phyloP scores from a whole-genome alignment of 2,888 invertebrate species.

The Choreutis nemorana region DNA sequence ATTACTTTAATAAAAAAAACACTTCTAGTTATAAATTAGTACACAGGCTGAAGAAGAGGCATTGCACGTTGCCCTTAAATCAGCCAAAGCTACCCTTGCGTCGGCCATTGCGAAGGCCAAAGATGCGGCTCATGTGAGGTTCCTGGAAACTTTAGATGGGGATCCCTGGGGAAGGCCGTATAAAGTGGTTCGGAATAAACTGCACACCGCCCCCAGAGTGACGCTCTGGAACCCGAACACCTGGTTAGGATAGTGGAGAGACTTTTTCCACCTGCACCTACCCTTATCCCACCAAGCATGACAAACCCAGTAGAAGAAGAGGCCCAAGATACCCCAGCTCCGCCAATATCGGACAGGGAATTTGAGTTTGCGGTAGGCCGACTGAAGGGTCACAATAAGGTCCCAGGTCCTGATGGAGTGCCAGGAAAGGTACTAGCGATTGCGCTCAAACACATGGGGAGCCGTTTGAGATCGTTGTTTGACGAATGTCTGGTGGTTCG shows the following conservation, averaged over 20 bases:
- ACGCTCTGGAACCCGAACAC: background rate
- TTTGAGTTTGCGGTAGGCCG: background rate
- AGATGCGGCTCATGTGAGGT: background rate
- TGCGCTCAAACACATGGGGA: background rate
- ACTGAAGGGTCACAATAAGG: background rate
- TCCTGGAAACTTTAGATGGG: constrained; percentile 2
- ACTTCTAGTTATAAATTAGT: too few relatives aligned
- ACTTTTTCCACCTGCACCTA: background rate
- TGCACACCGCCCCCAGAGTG: too few relatives aligned
- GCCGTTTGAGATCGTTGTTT: background rate
- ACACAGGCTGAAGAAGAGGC: too few relatives aligned
- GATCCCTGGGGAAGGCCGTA: constrained; percentile 12
- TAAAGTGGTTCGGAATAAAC: constrained; percentile 7
- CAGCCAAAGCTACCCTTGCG: too few relatives aligned
- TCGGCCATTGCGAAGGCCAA: constrained; percentile 3
- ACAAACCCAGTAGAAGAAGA: too few relatives aligned
- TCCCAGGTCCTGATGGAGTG: background rate
- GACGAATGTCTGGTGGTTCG: background rate
- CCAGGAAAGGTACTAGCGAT: background rate
- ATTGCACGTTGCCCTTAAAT: too few relatives aligned
- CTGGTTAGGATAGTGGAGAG: background rate
- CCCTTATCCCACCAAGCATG: background rate
- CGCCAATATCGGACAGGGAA: background rate
- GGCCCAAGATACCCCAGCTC: too few relatives aligned
- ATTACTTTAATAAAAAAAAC: too few relatives aligned